These are phyloP conservation scores for Gnathonemus echidnorhynchus DNA, from an alignment of 2,113 vertebrate genomes.

Conservation along the genomic window DNA sequence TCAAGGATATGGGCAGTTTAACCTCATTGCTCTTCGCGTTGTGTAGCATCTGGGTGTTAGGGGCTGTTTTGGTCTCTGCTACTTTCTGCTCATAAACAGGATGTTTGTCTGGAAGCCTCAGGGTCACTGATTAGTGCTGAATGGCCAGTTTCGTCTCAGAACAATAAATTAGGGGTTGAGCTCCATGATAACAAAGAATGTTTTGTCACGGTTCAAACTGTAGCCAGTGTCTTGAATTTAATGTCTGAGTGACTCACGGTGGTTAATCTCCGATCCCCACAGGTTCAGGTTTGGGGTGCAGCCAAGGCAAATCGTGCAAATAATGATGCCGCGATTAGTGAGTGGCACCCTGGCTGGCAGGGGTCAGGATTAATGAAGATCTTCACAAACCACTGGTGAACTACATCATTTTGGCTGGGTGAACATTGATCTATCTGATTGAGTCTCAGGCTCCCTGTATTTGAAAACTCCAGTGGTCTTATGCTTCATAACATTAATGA, in stretches of 20 bases:
- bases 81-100: background rate
- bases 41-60: background rate
- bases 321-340: background rate
- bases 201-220: background rate
- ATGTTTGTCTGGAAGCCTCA: background rate
- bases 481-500: background rate
- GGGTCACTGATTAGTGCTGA: background rate
- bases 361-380: background rate
- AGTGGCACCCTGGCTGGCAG: background rate
- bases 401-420: background rate
- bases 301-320: background rate
- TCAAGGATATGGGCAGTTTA: background rate
- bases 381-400: background rate
- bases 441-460: background rate
- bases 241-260: background rate
- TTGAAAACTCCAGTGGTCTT: background rate
- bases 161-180: background rate
- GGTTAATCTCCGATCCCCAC: background rate
- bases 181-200: background rate
- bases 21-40: background rate
- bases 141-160: background rate
- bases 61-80: background rate
- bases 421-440: background rate
- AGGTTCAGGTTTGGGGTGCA: background rate
- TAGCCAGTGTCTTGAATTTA: background rate